These are phyloP conservation scores for Yponomeuta sedellus DNA, from an alignment of 2,888 invertebrate genomes.

Conservation along the genomic window DNA sequence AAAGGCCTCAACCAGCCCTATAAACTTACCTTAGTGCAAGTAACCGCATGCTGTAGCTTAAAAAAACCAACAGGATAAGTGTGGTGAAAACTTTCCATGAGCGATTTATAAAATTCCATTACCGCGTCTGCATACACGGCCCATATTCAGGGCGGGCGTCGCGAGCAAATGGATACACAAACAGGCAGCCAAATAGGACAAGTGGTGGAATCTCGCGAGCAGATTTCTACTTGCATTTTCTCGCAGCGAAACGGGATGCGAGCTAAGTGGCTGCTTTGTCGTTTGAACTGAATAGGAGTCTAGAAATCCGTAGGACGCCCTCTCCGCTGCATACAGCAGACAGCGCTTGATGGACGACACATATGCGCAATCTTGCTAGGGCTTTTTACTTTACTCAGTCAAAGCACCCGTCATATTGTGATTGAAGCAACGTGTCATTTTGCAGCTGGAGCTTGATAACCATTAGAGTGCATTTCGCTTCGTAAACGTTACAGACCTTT, in stretches of 20 bases:
- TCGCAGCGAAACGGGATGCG: conserved; percentile 41
- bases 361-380: background rate
- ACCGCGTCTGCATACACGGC: conserved; percentile 25
- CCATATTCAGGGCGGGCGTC: conserved; percentile 34
- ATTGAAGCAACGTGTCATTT: background rate
- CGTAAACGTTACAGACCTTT: too few relatives aligned
- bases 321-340: conserved; percentile 3
- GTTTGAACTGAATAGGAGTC: conserved; percentile 28
- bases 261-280: conserved; percentile 55
- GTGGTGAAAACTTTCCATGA: conserved; percentile 8
- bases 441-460: background rate
- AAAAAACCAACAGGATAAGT: background rate
- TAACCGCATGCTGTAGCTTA: background rate
- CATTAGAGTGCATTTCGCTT: background rate
- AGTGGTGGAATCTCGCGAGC: conserved; percentile 24
- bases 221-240: conserved; percentile 47
- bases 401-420: background rate
- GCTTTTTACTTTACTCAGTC: background rate
- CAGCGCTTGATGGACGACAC: background rate
- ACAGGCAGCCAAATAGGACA: conserved; percentile 36
- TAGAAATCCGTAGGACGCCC: conserved; percentile 45
- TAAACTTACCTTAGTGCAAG: background rate
- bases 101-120: conserved; percentile 42
- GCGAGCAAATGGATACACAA: conserved; percentile 57
- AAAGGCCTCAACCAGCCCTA: background rate